These are phyloP conservation scores for Egretta garzetta DNA, from an alignment of 2,113 vertebrate genomes.

Conservation along the genomic window DNA sequence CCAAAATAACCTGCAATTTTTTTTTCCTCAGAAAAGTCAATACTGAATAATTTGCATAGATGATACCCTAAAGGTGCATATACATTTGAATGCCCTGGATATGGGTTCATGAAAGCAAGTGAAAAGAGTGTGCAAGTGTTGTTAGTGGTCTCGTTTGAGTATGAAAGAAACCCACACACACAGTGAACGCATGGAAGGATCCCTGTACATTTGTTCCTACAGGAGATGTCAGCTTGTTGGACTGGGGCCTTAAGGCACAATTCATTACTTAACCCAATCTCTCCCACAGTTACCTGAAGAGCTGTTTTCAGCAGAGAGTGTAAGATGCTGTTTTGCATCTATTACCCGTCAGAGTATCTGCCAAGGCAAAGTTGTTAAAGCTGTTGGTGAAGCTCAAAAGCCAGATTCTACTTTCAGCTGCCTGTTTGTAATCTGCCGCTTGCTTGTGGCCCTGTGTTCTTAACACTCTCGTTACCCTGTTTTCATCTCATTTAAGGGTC, in stretches of 20 bases:
- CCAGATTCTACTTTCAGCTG: neutral
- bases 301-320: neutral
- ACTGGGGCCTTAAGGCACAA: neutral
- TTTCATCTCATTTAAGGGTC: neutral
- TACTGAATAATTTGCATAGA: neutral
- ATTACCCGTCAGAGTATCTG: neutral
- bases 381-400: neutral
- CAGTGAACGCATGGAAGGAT: no score
- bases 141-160: neutral
- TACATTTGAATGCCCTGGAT: neutral
- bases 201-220: neutral
- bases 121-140: neutral
- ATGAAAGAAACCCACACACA: neutral
- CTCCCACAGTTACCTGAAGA: neutral
- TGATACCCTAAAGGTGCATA: neutral
- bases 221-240: neutral
- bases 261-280: neutral
- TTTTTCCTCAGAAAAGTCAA: neutral
- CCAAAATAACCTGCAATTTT: neutral
- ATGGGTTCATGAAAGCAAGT: neutral
- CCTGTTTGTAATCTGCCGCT: neutral
- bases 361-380: neutral
- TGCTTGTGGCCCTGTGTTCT: neutral
- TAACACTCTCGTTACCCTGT: neutral
- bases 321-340: neutral